Evolutionary conservation across 2,888 invertebrate species (phyloP).

Genomic region (Aleiodes leptofemur): DNA sequence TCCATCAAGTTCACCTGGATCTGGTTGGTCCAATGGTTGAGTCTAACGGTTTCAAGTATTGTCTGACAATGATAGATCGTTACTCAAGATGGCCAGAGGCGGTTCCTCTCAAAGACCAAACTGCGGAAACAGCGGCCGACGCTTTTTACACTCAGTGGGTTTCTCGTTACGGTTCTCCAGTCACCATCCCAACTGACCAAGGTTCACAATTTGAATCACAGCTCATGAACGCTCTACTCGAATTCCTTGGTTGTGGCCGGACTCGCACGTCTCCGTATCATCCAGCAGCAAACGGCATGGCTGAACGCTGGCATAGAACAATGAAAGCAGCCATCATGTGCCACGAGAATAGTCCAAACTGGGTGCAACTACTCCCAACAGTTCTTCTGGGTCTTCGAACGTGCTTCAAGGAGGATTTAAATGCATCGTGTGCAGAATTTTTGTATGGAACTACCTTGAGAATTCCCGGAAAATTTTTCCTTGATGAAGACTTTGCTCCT

Average conservation of each 20-base stretch:
- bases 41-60: slow-evolving; percentile 58
- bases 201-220: neutral
- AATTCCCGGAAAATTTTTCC: slow-evolving; percentile 41
- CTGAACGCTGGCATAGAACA: no score
- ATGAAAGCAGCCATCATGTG: no score
- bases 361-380: no score
- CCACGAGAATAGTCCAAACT: neutral
- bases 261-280: no score
- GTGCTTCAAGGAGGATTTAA: slow-evolving; percentile 21
- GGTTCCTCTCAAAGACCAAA: slow-evolving; percentile 61
- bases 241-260: no score
- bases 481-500: slow-evolving; percentile 8
- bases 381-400: slow-evolving; percentile 14
- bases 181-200: neutral
- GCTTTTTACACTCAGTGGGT: slow-evolving; percentile 51
- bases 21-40: slow-evolving; percentile 40
- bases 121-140: slow-evolving; percentile 59
- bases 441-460: slow-evolving; percentile 20
- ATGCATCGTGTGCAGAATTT: neutral
- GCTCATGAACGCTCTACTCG: neutral
- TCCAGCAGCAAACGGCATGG: no score
- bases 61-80: slow-evolving; percentile 64
- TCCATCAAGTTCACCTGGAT: slow-evolving; percentile 42
- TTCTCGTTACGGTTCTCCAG: neutral
- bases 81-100: slow-evolving; percentile 63